Evolutionary conservation across 2,797 vertebrate species (phyloP).

Genomic region (Falco berigora): DNA sequence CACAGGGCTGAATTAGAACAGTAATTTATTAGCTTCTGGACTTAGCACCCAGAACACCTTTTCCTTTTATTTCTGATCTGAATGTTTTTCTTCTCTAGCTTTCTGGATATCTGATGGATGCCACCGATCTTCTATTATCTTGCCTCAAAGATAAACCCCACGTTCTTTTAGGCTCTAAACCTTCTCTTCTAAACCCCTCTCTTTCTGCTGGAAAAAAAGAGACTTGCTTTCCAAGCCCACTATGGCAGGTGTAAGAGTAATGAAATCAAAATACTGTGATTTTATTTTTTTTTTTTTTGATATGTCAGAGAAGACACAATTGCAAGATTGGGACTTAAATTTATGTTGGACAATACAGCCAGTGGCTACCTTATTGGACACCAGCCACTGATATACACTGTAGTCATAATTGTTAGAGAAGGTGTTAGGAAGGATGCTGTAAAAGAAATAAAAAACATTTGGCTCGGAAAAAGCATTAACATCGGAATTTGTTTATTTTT

Average conservation of each 20-base stretch:
- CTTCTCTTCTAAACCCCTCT: background rate
- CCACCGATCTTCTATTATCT: background rate
- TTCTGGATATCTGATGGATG: background rate
- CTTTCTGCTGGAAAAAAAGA: background rate
- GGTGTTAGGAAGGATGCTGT: background rate
- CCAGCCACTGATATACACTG: too few species aligned
- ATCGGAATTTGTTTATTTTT: fast-evolving
- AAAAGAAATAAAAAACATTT: background rate
- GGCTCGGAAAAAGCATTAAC: background rate
- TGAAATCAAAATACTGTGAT: background rate
- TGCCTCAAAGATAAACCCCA: background rate
- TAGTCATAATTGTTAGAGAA: background rate
- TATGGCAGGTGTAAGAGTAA: background rate
- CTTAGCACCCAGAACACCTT: background rate
- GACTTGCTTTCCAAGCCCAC: background rate
- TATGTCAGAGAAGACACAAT: background rate
- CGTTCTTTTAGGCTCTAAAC: background rate
- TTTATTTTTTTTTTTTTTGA: background rate
- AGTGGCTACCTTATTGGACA: background rate
- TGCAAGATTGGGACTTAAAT: background rate
- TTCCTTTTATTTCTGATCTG: background rate
- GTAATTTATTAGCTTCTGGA: background rate
- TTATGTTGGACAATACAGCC: background rate
- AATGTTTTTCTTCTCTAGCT: background rate
- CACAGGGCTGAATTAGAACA: background rate